phyloP scores from a whole-genome alignment of 2,797 vertebrate species.

The Lophotriccus pileatus region DNA sequence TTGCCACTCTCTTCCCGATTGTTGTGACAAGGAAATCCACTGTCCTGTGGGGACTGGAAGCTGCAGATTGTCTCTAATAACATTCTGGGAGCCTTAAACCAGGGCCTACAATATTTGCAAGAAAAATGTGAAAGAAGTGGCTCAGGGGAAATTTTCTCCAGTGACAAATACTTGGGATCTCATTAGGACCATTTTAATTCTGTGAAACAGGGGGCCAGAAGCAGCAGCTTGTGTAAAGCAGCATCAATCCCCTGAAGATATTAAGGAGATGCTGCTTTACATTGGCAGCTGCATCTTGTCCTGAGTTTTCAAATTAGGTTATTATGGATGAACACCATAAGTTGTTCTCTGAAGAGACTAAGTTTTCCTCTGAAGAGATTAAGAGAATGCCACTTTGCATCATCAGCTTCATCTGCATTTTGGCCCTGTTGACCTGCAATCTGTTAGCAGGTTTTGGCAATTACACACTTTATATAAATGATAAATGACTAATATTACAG shows the following conservation, averaged over 20 bases:
- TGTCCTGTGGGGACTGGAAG: not conserved
- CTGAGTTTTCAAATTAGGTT: not conserved
- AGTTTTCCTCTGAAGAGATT: not conserved
- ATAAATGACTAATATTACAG: slow-evolving; percentile 34
- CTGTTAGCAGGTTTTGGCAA: slow-evolving; percentile 33
- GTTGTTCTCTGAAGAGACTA: not conserved
- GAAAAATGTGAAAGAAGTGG: not conserved
- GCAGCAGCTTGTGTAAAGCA: not conserved
- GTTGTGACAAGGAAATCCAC: not conserved
- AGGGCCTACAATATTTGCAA: not conserved
- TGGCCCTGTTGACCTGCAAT: slow-evolving; percentile 34
- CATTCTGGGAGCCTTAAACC: not conserved
- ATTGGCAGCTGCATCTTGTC: not conserved
- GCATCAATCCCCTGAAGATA: not conserved
- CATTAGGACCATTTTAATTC: not conserved
- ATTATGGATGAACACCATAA: not conserved
- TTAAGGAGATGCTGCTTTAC: not conserved
- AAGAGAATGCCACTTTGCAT: not conserved
- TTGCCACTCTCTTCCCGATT: not conserved
- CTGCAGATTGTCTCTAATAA: not conserved
- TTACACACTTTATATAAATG: slow-evolving; percentile 43
- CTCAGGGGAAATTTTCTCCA: not conserved
- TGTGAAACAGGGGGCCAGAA: not conserved
- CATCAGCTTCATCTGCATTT: not conserved
- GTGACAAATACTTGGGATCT: not conserved